Conservation (phyloP, 2,797 vertebrate genomes). For the Rhinatrema bivittatum region DNA sequence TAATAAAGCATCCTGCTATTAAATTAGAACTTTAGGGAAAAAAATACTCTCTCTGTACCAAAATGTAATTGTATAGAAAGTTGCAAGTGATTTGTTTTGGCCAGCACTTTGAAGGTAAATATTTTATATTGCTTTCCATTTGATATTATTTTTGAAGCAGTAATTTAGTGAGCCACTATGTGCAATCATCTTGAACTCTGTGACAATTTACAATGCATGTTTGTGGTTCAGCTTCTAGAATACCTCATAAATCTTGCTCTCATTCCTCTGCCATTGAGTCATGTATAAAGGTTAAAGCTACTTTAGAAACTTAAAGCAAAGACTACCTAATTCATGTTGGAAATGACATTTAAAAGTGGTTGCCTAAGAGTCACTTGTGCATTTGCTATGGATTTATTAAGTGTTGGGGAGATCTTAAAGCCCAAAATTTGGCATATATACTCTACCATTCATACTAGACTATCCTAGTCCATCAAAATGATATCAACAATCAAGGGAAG, state of each 20-base stretch:
- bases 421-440: too few relatives aligned
- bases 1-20: slow-evolving; percentile 11
- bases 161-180: neutral
- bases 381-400: too few relatives aligned
- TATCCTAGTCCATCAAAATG: too few relatives aligned
- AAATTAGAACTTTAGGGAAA: slow-evolving; percentile 14
- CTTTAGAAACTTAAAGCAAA: too few relatives aligned
- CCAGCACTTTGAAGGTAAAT: slow-evolving; percentile 4
- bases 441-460: too few relatives aligned
- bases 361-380: too few relatives aligned
- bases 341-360: too few relatives aligned
- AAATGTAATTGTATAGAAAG: slow-evolving; percentile 7
- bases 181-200: neutral
- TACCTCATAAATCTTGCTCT: slow-evolving; percentile 14
- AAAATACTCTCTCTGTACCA: neutral
- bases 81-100: slow-evolving; percentile 10
- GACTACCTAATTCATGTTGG: too few relatives aligned
- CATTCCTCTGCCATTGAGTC: slow-evolving; percentile 11
- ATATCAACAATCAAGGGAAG: too few relatives aligned
- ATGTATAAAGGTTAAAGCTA: slow-evolving; percentile 12
- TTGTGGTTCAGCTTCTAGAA: slow-evolving; percentile 9
- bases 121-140: neutral
- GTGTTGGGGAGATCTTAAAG: too few relatives aligned
- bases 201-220: slow-evolving; percentile 3
- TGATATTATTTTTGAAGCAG: slow-evolving; percentile 1